These are phyloP conservation scores for Madoqua kirkii DNA, from an alignment of 2,113 vertebrate species.

Conservation along the genomic window DNA sequence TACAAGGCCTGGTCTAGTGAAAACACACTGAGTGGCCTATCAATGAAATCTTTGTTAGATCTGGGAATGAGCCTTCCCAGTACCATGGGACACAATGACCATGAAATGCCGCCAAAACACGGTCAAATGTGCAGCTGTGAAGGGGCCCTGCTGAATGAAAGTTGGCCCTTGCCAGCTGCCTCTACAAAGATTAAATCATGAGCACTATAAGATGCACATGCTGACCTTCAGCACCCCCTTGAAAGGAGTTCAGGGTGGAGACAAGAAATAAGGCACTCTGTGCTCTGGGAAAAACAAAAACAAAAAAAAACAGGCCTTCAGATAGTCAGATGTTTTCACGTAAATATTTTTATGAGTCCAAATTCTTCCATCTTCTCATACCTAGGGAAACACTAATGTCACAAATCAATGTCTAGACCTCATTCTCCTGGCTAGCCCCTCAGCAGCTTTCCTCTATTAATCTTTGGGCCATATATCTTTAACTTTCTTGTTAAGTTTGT, in stretches of 20 bases:
- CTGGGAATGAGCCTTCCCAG: background rate
- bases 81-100: background rate
- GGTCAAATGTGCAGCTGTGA: background rate
- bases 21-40: background rate
- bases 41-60: background rate
- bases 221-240: background rate
- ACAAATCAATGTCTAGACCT: background rate
- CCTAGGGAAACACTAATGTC: background rate
- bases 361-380: background rate
- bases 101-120: background rate
- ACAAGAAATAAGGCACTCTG: background rate
- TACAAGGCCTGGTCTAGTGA: background rate
- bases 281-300: background rate
- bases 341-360: background rate
- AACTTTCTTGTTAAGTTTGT: background rate
- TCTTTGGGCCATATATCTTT: background rate
- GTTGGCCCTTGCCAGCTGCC: background rate
- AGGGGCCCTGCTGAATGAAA: background rate
- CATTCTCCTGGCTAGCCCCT: background rate
- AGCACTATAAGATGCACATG: background rate
- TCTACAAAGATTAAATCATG: background rate
- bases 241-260: background rate
- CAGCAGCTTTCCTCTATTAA: background rate
- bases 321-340: background rate
- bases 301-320: background rate